Percentiles rank a stretch among this genome's conserved stretches.
These are phyloP conservation scores for Platichthys stellatus DNA, from an alignment of 2,113 vertebrate genomes.

Conservation along the genomic window DNA sequence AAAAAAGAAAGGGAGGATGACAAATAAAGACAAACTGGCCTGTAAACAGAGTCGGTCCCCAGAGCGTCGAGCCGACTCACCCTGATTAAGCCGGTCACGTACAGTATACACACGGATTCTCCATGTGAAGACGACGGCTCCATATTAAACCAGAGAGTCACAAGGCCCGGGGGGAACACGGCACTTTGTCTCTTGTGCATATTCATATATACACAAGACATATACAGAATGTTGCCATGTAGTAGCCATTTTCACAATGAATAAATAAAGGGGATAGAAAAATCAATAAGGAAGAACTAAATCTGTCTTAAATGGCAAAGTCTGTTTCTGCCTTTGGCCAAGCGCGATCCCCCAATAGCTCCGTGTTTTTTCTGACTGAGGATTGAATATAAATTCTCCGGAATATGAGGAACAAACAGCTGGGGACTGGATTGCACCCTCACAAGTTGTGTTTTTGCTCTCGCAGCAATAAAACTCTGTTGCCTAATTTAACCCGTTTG, in stretches of 20 bases:
- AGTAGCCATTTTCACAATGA: neutral
- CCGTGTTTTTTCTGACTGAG: conserved; percentile 15
- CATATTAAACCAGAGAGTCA: neutral
- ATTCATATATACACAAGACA: neutral
- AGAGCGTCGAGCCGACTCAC: neutral
- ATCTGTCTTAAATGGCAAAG: conserved; percentile 14
- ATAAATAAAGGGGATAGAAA: neutral
- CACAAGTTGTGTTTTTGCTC: conserved; percentile 13
- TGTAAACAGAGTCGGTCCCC: conserved; percentile 8
- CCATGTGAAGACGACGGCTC: neutral
- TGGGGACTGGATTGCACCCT: conserved; percentile 23
- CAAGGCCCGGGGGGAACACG: neutral
- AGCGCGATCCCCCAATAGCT: conserved; percentile 4
- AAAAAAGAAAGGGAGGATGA: conserved; percentile 20
- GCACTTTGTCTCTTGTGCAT: neutral
- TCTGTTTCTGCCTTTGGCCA: conserved; percentile 18
- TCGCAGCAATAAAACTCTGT: conserved; percentile 49
- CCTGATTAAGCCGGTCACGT: conserved; percentile 10
- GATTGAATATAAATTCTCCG: conserved; percentile 25
- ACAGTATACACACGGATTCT: neutral
- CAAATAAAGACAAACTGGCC: neutral
- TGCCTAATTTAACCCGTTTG: conserved; percentile 62
- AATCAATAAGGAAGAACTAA: conserved; percentile 2
- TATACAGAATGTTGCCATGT: neutral
- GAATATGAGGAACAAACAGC: conserved; percentile 39